These are phyloP conservation scores for Sturnira hondurensis DNA, from an alignment of 2,113 vertebrate species.

Conservation along the genomic window DNA sequence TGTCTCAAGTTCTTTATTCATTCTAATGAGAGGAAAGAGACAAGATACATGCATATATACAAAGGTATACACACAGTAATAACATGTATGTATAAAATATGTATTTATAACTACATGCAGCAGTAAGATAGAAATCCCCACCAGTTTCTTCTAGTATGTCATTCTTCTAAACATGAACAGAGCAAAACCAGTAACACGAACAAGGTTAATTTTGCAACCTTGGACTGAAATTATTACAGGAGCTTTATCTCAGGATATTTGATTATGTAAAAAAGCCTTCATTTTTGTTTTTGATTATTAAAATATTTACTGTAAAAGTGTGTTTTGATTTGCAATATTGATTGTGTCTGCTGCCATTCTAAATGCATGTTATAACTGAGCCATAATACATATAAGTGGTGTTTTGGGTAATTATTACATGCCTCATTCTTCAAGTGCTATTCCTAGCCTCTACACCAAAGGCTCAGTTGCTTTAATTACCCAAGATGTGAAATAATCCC, in stretches of 20 bases:
- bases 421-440: slow-evolving; percentile 49
- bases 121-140: not conserved
- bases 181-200: not conserved
- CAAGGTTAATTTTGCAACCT: not conserved
- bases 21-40: not conserved
- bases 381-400: slow-evolving; percentile 32
- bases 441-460: slow-evolving; percentile 48
- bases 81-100: not conserved
- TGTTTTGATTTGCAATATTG: slow-evolving; percentile 20
- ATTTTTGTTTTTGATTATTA: not conserved
- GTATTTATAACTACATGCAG: not conserved
- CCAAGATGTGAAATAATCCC: slow-evolving; percentile 61
- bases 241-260: not conserved
- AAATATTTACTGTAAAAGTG: not conserved
- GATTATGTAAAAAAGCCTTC: not conserved
- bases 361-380: slow-evolving; percentile 53
- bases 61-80: not conserved
- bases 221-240: not conserved
- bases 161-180: not conserved
- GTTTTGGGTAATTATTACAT: slow-evolving; percentile 57
- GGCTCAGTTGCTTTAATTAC: slow-evolving; percentile 55
- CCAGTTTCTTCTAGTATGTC: not conserved
- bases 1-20: too few species aligned
- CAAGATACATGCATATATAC: not conserved
- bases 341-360: not conserved